Base-by-base conservation (phyloP, 2,888 invertebrate species). In the Galerucella pusilla region DNA sequence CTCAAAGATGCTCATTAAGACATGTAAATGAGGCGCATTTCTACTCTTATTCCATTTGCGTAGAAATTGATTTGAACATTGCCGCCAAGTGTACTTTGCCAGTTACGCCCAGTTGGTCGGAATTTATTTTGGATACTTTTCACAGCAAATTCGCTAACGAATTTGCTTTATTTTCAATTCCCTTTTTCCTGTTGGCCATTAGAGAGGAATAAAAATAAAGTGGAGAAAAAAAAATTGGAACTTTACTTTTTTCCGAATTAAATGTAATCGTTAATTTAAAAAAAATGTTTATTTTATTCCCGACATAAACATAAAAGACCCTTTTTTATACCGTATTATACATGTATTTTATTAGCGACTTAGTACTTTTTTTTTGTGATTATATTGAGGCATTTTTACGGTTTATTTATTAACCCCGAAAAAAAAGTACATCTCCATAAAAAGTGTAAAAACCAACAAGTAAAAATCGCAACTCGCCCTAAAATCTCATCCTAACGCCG, bases 11-110 rank as follows among this genome's bases (percentile, higher is more conserved):
- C 86, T 87, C 86, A 86, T 86, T 86, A 86, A 86, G 86, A 85
- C 84, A 87, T 87, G 86, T 86, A 86, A 86, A 87, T 87, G 85
- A 87, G 85, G 82, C 84, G 84, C 84, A 86, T 86, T 86, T 86
- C 86, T 85, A 86, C 85, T 86, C 86, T 85, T 86, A 85, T 83
- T 84, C 84, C 85, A 86, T 86, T 86, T 85, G 85, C 85, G 83
- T 84, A 85, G 86, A 85, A 84, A 86, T 85, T 85, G 85, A 80
- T 77, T 80, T 78, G 77, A 79, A 79, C 79, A 78, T 77, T 79
- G 78, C 78, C 79, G 76, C 79, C 71, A 73, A 75, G 77, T 77
- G 72, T 76, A 79, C 73, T 72, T 63, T 72, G 75, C 76, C 75
- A 75, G 75, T 78, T 78, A 74, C 73, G 68, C 77, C 75, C 71